Percentiles rank a stretch among this genome's conserved stretches.
phyloP scores from a whole-genome alignment of 2,888 invertebrate genomes.

The Microchrysa polita region DNA sequence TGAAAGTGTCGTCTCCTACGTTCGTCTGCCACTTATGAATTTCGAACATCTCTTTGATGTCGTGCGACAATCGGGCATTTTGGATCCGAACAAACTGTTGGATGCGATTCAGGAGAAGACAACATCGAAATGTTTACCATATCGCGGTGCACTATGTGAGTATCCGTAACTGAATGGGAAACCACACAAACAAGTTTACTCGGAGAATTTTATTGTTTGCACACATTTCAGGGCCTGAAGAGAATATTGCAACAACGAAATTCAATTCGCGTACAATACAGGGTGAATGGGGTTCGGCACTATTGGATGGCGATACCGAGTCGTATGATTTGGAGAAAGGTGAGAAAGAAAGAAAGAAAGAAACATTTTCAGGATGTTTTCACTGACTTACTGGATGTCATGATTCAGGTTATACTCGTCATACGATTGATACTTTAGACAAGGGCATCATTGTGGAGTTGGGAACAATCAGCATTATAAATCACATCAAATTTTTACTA shows the following conservation, averaged over 20 bases:
- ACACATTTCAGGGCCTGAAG: slow-evolving; percentile 79
- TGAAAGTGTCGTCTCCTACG: slow-evolving; percentile 70
- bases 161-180: slow-evolving; percentile 52
- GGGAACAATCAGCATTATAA: slow-evolving; percentile 86
- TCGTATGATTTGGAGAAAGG: slow-evolving; percentile 94
- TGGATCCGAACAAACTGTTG: slow-evolving; percentile 88
- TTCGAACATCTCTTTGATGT: slow-evolving; percentile 86
- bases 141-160: slow-evolving; percentile 83
- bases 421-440: slow-evolving; percentile 81
- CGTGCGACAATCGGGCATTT: slow-evolving; percentile 86
- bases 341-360: slow-evolving; percentile 56
- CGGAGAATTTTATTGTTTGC: too few species aligned
- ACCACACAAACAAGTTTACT: too few species aligned
- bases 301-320: slow-evolving; percentile 88
- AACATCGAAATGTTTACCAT: slow-evolving; percentile 81
- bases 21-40: slow-evolving; percentile 87
- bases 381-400: not conserved
- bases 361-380: not conserved
- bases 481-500: slow-evolving; percentile 89
- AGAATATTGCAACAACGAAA: slow-evolving; percentile 87
- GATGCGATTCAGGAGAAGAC: slow-evolving; percentile 93
- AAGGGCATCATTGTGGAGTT: slow-evolving; percentile 88
- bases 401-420: slow-evolving; percentile 80
- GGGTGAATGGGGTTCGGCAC: slow-evolving; percentile 88
- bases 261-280: slow-evolving; percentile 86